Evolutionary conservation across 2,888 invertebrate genomes (phyloP).

Genomic region (Hyles lineata): DNA sequence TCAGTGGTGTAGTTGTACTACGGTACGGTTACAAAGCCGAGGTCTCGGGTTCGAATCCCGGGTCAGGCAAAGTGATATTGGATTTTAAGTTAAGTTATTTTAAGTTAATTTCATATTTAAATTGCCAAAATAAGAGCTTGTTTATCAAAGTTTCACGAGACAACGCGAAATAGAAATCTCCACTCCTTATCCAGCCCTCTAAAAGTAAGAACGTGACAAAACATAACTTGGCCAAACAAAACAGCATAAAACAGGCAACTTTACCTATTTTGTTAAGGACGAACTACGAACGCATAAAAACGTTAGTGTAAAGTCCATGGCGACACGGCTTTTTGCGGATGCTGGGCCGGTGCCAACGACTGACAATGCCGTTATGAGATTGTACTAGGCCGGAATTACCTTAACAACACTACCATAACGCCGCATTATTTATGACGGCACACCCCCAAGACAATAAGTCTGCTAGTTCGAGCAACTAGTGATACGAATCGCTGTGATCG

Average conservation of each 20-base stretch:
- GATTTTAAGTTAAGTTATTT: too few species aligned
- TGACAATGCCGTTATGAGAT: conserved; percentile 67
- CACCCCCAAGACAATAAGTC: conserved; percentile 35
- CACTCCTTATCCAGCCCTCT: conserved; percentile 2
- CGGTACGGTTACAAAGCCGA: too few species aligned
- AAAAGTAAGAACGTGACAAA: conserved; percentile 23
- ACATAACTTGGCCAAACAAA: conserved; percentile 17
- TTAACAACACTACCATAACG: conserved; percentile 41
- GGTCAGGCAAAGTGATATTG: too few species aligned
- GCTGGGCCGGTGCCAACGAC: conserved; percentile 63
- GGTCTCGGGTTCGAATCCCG: too few species aligned
- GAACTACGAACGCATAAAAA: conserved; percentile 17
- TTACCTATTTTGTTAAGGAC: conserved; percentile 21
- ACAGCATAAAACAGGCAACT: conserved; percentile 18
- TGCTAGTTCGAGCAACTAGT: conserved; percentile 5
- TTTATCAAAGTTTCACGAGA: too few species aligned
- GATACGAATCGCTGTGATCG: not conserved
- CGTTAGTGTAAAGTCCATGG: conserved; percentile 41
- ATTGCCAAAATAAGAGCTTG: too few species aligned
- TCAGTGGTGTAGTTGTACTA: too few species aligned
- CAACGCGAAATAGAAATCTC: not conserved
- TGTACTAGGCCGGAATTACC: conserved; percentile 52
- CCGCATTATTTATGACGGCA: conserved; percentile 46
- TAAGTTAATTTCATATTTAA: too few species aligned
- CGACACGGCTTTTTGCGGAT: conserved; percentile 48